Percentiles rank a stretch among this genome's conserved stretches.
phyloP scores from a whole-genome alignment of 2,888 invertebrate species.

The Artemia sinica region DNA sequence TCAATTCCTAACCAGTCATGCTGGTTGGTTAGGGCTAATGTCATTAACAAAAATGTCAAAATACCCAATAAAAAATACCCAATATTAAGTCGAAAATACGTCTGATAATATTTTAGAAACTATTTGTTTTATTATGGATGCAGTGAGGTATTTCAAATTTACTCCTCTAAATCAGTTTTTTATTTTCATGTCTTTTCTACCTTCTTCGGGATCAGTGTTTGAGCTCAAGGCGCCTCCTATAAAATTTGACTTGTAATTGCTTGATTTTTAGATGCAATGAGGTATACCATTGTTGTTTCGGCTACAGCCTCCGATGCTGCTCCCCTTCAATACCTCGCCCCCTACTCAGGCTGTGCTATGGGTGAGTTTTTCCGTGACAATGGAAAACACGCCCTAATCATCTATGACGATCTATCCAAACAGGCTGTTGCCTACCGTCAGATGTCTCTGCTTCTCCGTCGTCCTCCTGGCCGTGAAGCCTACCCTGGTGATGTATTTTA shows the following conservation, averaged over 20 bases:
- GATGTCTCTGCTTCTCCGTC: conserved; percentile 42
- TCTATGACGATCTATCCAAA: conserved; percentile 45
- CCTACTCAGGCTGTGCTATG: conserved; percentile 45
- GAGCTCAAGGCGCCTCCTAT: too few relatives aligned
- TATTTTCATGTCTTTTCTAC: not conserved
- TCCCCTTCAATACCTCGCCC: conserved; percentile 44
- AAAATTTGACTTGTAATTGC: too few relatives aligned
- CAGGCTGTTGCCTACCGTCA: conserved; percentile 45
- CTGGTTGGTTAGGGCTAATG: too few relatives aligned
- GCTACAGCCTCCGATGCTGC: conserved; percentile 46
- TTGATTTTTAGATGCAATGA: conserved; percentile 22
- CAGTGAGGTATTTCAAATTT: too few relatives aligned
- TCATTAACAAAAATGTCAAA: too few relatives aligned
- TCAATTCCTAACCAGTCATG: too few relatives aligned
- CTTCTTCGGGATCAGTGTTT: too few relatives aligned
- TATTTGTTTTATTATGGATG: too few relatives aligned
- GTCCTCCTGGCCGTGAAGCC: conserved; percentile 45
- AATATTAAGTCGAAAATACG: too few relatives aligned
- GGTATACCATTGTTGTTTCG: conserved; percentile 41
- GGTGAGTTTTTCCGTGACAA: conserved; percentile 45
- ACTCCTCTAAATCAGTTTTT: too few relatives aligned
- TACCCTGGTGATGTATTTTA: conserved; percentile 47
- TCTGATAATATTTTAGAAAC: too few relatives aligned
- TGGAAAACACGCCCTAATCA: conserved; percentile 43
- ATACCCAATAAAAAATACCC: too few relatives aligned